A percentile compares a stretch with the other conserved stretches of the same genome.
These are phyloP conservation scores for Hapalemur alaotrensis DNA, from an alignment of 2,797 vertebrate species.

Conservation along the genomic window DNA sequence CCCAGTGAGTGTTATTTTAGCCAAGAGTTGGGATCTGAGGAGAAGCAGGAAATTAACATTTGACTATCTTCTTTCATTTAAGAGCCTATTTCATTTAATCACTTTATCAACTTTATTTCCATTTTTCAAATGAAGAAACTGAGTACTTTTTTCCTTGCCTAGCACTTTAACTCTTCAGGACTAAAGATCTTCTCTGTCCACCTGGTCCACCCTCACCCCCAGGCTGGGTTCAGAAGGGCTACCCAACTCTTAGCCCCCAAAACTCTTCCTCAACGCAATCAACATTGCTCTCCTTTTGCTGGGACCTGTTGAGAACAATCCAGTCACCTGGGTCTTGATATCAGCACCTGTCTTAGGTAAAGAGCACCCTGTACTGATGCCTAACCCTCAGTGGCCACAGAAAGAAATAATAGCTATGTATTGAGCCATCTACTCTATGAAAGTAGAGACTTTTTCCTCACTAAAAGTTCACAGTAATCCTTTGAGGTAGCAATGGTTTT, in stretches of 20 bases:
- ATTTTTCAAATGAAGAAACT: neutral
- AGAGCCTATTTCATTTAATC: neutral
- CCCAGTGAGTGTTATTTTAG: neutral
- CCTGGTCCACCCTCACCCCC: neutral
- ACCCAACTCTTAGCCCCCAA: neutral
- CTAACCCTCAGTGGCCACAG: neutral
- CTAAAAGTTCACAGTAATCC: neutral
- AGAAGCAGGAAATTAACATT: neutral
- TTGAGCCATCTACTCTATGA: neutral
- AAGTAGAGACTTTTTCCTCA: neutral
- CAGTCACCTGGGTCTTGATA: neutral
- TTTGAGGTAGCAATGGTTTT: neutral
- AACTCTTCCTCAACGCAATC: neutral
- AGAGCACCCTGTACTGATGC: neutral
- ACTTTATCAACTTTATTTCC: neutral
- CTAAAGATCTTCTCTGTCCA: neutral
- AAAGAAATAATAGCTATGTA: neutral
- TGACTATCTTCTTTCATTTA: neutral
- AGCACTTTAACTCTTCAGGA: neutral
- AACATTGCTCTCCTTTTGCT: neutral
- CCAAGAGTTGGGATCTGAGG: neutral
- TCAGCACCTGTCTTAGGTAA: neutral
- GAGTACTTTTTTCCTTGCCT: neutral
- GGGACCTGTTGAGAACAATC: neutral
- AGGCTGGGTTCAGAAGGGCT: neutral